Conservation (phyloP, 2,888 invertebrate genomes). For the Coelinius sp. region DNA sequence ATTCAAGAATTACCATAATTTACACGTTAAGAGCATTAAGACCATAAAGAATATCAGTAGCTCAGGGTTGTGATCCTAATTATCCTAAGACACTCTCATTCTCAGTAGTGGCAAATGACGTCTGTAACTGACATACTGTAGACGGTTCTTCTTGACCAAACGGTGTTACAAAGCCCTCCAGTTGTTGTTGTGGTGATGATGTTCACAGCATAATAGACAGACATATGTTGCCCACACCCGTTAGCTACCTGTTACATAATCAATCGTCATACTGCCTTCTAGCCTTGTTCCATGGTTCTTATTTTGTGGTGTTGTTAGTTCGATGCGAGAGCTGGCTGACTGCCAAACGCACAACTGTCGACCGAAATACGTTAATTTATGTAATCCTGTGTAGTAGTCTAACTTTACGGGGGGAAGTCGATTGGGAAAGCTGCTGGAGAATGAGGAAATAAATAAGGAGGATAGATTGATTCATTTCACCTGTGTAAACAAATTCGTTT, state of each 20-base stretch:
- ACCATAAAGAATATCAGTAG: not conserved
- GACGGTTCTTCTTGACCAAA: not conserved
- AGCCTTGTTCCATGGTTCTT: conserved; percentile 58
- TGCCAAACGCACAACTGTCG: conserved; percentile 63
- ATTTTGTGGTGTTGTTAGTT: conserved; percentile 63
- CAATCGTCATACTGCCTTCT: conserved; percentile 46
- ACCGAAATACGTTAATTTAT: conserved; percentile 68
- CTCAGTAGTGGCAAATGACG: not conserved
- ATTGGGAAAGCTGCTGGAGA: conserved; percentile 21
- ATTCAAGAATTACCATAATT: not conserved
- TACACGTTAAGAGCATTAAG: not conserved
- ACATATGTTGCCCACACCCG: conserved; percentile 44
- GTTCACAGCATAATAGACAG: conserved; percentile 1
- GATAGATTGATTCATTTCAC: not conserved
- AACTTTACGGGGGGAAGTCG: conserved; percentile 38
- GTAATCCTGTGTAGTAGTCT: conserved; percentile 57
- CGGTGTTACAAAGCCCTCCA: not conserved
- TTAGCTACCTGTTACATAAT: conserved; percentile 65
- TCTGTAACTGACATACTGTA: not conserved
- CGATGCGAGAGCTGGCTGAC: conserved; percentile 60
- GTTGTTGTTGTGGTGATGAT: conserved; percentile 15
- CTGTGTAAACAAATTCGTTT: not conserved
- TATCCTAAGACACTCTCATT: not conserved
- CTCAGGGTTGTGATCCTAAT: conserved; percentile 2
- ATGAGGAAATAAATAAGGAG: conserved; percentile 15